Evolutionary conservation across 2,113 vertebrate genomes (phyloP), one percentile per base, ranked within the genome.

Genomic region (Pandion haliaetus): DNA sequence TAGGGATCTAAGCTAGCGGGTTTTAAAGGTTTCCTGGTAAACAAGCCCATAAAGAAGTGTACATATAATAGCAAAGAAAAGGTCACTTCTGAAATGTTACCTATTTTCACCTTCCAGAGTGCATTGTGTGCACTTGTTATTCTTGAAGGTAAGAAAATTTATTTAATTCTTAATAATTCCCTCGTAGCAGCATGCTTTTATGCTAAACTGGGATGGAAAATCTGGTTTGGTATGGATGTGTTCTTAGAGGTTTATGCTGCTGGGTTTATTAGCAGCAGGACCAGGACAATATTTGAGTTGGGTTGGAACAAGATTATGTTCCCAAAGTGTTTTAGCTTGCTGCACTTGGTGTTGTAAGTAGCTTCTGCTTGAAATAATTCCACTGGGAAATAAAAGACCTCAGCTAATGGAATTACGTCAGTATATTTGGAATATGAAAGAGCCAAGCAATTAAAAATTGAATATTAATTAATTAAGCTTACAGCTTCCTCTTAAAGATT

Each of bases 391-490:
- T 63, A 73, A 90, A 88, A 92, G 55, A 42, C 36, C 67, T 92
- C 3, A 4, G 80, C 67, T 96, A 90, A 95, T 81, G 72, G 78
- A 82, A 92, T 94, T 80, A 77, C 6, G 5, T 90, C 91, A 88
- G 63, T 92, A 5, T 72, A 49, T 58, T 54, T 88, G 80, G 80
- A 81, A 83, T 83, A 83, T 50, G 72, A 94, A 95, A 88, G 94
- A 95, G 72, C 76, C 86, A 92, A 73, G 83, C 91, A 83, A 95
- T 90, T 95, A 82, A 92, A 95, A 86, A 86, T 88, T 61, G 82
- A 88, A 88, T 96, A 96, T 85, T 93, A 90, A 97, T 80, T 94
- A 89, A 92, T 94, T 91, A 93, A 86, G 59, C 63, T 82, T 94
- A 45, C 72, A 81, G 49, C 67, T 86, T 88, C 76, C 83, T 94